Conservation (phyloP, 1,140 invertebrate species). For the Octopus bimaculoides region DNA sequence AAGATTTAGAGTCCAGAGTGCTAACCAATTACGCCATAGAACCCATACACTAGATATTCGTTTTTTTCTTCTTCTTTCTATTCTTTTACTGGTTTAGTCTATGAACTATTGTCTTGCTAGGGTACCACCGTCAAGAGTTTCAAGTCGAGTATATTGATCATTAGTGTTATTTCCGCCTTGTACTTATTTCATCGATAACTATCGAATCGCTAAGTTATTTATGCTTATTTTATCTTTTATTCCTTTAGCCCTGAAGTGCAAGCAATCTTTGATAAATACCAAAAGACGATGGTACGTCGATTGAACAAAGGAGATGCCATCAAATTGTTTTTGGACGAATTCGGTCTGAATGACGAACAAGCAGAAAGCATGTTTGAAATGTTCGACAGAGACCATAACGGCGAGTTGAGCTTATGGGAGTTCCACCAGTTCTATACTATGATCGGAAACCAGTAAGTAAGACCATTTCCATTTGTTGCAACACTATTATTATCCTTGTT, state of each 20-base stretch:
- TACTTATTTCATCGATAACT: no score
- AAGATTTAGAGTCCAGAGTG: no score
- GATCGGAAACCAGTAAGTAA: constrained; percentile 36
- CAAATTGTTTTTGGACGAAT: constrained; percentile 39
- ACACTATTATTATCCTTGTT: neutral
- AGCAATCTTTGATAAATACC: constrained; percentile 42
- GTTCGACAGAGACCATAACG: constrained; percentile 50
- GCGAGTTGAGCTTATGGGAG: constrained; percentile 50
- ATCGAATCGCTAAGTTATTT: neutral
- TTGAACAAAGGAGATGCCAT: constrained; percentile 38
- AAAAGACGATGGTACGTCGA: constrained; percentile 33
- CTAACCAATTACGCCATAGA: no score
- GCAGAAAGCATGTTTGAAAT: constrained; percentile 46
- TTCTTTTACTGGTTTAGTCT: no score
- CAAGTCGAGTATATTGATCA: no score
- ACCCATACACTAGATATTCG: no score
- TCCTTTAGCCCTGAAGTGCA: constrained; percentile 35
- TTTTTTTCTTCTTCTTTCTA: no score
- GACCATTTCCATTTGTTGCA: neutral
- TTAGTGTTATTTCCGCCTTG: no score
- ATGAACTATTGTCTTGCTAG: no score
- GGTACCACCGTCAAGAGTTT: no score
- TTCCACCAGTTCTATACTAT: constrained; percentile 46
- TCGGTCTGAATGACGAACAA: constrained; percentile 38
- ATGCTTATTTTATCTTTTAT: constrained; percentile 12